phyloP scores from a whole-genome alignment of 2,888 invertebrate genomes.

The Ennomos erosarius region DNA sequence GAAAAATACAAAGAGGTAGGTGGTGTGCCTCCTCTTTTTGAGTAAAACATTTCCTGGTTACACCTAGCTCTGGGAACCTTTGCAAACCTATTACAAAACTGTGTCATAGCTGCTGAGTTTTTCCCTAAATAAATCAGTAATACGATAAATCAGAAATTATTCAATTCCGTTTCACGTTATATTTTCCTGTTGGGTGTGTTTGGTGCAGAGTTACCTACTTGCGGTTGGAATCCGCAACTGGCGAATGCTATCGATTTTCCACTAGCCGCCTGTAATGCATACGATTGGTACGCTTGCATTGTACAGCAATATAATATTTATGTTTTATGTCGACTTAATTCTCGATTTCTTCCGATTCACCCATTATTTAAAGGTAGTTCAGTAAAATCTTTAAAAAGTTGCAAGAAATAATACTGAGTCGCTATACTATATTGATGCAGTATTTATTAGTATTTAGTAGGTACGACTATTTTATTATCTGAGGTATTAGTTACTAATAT shows the following conservation, averaged over 20 bases:
- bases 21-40: background rate
- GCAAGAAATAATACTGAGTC: no score
- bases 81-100: no score
- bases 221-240: constrained; percentile 73
- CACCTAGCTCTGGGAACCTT: no score
- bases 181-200: constrained; percentile 44
- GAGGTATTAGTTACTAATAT: no score
- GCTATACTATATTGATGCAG: no score
- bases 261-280: constrained; percentile 48
- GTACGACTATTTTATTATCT: no score
- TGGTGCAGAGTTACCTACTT: constrained; percentile 64
- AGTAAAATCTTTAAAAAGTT: no score
- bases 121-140: background rate
- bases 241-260: constrained; percentile 72
- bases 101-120: no score
- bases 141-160: constrained; percentile 1
- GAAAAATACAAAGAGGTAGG: constrained; percentile 20
- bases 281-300: constrained; percentile 29
- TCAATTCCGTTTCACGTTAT: constrained; percentile 17
- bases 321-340: background rate
- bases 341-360: constrained; percentile 11
- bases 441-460: no score
- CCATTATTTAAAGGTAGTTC: constrained; percentile 1
- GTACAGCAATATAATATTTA: background rate
- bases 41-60: no score